Evolutionary conservation across 2,888 invertebrate species (phyloP).

Genomic region (Harmothoe impar): DNA sequence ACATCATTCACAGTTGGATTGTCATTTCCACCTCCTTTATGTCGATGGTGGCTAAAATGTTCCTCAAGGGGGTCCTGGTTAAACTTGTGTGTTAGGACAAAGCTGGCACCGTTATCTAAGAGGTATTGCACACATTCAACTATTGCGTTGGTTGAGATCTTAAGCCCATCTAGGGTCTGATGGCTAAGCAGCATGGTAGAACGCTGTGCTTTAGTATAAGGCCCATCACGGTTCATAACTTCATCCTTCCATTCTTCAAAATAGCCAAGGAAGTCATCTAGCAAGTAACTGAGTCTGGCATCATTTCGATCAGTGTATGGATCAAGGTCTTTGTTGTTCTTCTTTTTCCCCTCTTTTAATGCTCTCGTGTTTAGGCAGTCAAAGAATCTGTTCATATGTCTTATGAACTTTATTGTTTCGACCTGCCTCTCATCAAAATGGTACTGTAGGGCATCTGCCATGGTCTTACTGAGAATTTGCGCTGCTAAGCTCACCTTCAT

Average conservation of each 20-base stretch:
- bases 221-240: constrained; percentile 51
- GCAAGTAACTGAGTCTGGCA: constrained; percentile 46
- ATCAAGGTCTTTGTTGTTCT: constrained; percentile 64
- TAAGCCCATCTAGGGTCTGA: constrained; percentile 68
- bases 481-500: too few relatives aligned
- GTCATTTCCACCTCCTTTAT: constrained; percentile 40
- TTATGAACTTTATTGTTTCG: constrained; percentile 68
- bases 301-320: constrained; percentile 12
- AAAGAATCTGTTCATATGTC: constrained; percentile 69
- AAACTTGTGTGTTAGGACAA: constrained; percentile 53
- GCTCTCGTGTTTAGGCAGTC: constrained; percentile 67
- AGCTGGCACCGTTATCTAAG: constrained; percentile 62
- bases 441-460: constrained; percentile 30
- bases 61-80: constrained; percentile 70
- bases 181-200: constrained; percentile 64
- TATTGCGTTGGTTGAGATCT: constrained; percentile 66
- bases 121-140: constrained; percentile 65
- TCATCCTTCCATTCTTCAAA: constrained; percentile 65
- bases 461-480: too few relatives aligned
- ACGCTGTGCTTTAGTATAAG: neutral
- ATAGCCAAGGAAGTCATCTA: constrained; percentile 68
- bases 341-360: constrained; percentile 64
- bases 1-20: constrained; percentile 37
- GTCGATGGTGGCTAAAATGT: constrained; percentile 67
- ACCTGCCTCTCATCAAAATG: neutral